Base-by-base conservation (phyloP, 2,888 invertebrate genomes). In the Oconnorella tubifera region DNA sequence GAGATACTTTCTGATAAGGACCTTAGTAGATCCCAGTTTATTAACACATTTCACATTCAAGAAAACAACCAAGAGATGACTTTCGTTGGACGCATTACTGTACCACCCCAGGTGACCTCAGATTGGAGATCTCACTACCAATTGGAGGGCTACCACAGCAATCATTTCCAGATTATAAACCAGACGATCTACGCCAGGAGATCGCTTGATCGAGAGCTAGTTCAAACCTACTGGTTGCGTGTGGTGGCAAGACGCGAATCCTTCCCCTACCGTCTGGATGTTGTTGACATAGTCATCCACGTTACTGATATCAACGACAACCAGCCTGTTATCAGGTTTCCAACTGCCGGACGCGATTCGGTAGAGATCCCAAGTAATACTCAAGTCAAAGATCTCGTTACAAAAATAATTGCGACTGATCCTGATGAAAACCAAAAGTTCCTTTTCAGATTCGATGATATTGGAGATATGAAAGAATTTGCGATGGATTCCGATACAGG, bases 381-480 rank as follows among this genome's bases (percentile, higher is more conserved):
- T 2, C 50, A 59, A 3, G n/a, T 28, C 25, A 65, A 65, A 28
- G 53, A 65, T 29, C 28, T 58, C 19, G 29, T 67, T 2, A 48
- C 59, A 0, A 51, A 25, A 19, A 3, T 96, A 1, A 87, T 87
- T 75, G 96, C 96, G 6, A 87, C 87, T 14, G 97, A 97, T 85
- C 88, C 89, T n/a, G 97, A 97, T 83, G 86, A 90, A 72, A 93
- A 92, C 53, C 86, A 89, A 63, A 97, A 96, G 82, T 23, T n/a
- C 1, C 49, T 29, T 1, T 28, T 48, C 59, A 50, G 31, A 27
- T 51, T 6, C 53, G 10, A 10, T 10, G 19, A 40, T 19, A 10
- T 40, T 19, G 40, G 40, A 10, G 40, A 32, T 40, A 25, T 59
- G 25, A 31, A 48, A 4, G 29, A 29, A 1, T 60, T 50, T 32